Base-by-base conservation (phyloP, 2,888 invertebrate genomes). In the Dryomyza anilis region DNA sequence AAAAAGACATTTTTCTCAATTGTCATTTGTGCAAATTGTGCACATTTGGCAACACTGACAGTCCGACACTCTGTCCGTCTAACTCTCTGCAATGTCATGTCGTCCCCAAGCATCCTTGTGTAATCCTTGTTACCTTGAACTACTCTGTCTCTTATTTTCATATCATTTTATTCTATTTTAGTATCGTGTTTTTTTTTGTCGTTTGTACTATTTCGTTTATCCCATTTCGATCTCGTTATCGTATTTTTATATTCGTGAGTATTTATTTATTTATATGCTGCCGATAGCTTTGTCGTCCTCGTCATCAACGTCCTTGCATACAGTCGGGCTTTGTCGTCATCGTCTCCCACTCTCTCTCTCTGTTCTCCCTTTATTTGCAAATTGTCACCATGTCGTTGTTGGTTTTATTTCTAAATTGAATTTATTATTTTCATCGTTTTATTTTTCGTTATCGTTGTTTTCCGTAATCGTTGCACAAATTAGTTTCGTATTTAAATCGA, bases 41-140 rank as follows among this genome's bases (percentile, higher is more conserved):
- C 60, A n/a, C n/a, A 65, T 46, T 50, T 60, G 64, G 60, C 64
- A 53, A 55, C 55, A 55, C n/a, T n/a, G n/a, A n/a, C n/a, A n/a
- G n/a, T n/a, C n/a, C n/a, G n/a, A n/a, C n/a, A n/a, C n/a, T n/a
- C n/a, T n/a, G n/a, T n/a, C n/a, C n/a, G n/a, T n/a, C n/a, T n/a
- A n/a, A n/a, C n/a, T n/a, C n/a, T n/a, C n/a, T n/a, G n/a, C n/a
- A n/a, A n/a, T n/a, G n/a, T n/a, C n/a, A n/a, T n/a, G n/a, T n/a
- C n/a, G n/a, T n/a, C n/a, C n/a, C n/a, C n/a, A n/a, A n/a, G n/a
- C n/a, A 64, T 56, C 55, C 46, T 16, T 33, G 56, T 7, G n/a
- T 50, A 33, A 52, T 55, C 21, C 33, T 33, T 33, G 57, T 45
- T 43, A 64, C 63, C 63, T 63, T 63, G 56, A 57, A 50, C 45